Conservation (phyloP, 2,888 invertebrate genomes). For the Leucozona laternaria region DNA sequence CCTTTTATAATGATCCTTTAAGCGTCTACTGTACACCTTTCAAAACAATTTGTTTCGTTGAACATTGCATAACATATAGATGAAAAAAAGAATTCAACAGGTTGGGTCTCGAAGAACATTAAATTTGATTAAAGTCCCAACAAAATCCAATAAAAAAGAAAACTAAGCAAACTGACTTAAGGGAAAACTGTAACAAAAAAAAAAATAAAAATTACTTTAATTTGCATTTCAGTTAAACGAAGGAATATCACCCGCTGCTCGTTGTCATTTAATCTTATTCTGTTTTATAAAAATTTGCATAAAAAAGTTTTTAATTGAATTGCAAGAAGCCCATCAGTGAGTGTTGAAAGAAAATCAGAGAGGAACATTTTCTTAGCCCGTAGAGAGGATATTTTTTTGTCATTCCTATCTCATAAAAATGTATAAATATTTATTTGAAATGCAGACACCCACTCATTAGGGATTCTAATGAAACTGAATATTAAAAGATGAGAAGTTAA, state of each 20-base stretch:
- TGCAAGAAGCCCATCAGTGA: slow-evolving; percentile 26
- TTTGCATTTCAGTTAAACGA: slow-evolving; percentile 26
- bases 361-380: neutral
- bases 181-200: neutral
- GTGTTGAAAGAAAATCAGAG: slow-evolving; percentile 22
- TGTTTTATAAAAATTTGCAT: slow-evolving; percentile 19
- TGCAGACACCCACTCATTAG: slow-evolving; percentile 18
- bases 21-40: neutral
- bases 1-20: neutral
- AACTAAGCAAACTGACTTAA: slow-evolving; percentile 2
- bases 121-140: slow-evolving; percentile 26
- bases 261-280: slow-evolving; percentile 33
- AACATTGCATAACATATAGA: slow-evolving; percentile 7
- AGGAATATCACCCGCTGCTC: slow-evolving; percentile 31
- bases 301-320: slow-evolving; percentile 42
- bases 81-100: slow-evolving; percentile 13
- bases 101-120: slow-evolving; percentile 5
- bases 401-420: slow-evolving; percentile 14
- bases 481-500: neutral
- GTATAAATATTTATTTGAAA: slow-evolving; percentile 33
- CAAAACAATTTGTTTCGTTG: slow-evolving; percentile 1
- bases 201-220: slow-evolving; percentile 23
- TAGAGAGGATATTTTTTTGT: slow-evolving; percentile 1
- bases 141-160: slow-evolving; percentile 15
- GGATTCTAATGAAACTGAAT: slow-evolving; percentile 23